A percentile compares a stretch with the other conserved stretches of the same genome.
Evolutionary conservation across 2,797 vertebrate genomes (phyloP).

Genomic region (Allobates femoralis): DNA sequence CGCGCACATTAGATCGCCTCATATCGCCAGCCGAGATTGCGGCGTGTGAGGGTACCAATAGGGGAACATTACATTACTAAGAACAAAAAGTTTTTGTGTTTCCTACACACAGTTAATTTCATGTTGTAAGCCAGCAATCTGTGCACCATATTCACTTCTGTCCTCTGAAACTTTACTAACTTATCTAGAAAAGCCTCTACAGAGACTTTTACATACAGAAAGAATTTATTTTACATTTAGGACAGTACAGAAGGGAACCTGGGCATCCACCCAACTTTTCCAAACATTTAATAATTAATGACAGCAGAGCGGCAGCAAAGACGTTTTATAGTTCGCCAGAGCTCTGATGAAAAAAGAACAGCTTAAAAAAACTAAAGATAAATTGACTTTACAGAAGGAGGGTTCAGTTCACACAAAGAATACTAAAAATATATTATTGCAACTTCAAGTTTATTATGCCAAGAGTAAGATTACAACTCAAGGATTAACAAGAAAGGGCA

Average conservation of each 20-base stretch:
- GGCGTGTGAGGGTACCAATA: too few species aligned
- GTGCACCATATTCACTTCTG: too few species aligned
- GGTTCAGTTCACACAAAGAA: slow-evolving; percentile 45
- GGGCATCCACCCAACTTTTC: slow-evolving; percentile 51
- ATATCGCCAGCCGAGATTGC: too few species aligned
- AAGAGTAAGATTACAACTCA: slow-evolving; percentile 37
- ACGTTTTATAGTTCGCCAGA: slow-evolving; percentile 34
- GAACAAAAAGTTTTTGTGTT: too few species aligned
- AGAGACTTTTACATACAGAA: slow-evolving; percentile 22
- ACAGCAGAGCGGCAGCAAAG: slow-evolving; percentile 34
- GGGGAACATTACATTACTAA: too few species aligned
- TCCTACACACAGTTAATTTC: too few species aligned
- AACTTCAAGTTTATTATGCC: slow-evolving; percentile 39
- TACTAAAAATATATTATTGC: slow-evolving; percentile 55
- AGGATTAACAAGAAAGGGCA: slow-evolving; percentile 35
- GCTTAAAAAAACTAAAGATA: slow-evolving; percentile 42
- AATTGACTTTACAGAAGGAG: slow-evolving; percentile 50
- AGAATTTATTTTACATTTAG: slow-evolving; percentile 37
- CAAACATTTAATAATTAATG: slow-evolving; percentile 56
- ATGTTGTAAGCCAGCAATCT: too few species aligned
- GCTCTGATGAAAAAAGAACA: slow-evolving; percentile 39
- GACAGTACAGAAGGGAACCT: slow-evolving; percentile 42
- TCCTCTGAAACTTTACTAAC: neutral
- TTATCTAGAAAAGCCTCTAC: slow-evolving; percentile 22
- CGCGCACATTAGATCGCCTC: too few species aligned